Percentiles rank a stretch among this genome's conserved stretches.
These are phyloP conservation scores for Peromyscus eremicus DNA, from an alignment of 2,797 vertebrate species.

Conservation along the genomic window DNA sequence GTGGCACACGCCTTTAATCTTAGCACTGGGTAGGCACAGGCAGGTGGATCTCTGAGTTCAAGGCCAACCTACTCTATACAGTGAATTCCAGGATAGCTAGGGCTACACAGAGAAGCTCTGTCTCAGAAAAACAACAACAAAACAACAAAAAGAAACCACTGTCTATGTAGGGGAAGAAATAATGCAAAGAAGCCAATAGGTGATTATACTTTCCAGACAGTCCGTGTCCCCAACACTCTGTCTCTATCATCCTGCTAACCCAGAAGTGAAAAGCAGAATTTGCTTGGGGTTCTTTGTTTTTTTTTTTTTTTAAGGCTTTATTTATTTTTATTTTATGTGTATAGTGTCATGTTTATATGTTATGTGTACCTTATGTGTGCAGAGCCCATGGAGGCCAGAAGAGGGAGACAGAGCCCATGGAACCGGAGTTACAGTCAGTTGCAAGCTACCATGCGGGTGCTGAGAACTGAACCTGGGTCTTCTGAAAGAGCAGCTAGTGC, in stretches of 20 bases:
- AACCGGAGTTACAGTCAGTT: neutral
- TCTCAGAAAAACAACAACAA: neutral
- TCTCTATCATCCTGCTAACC: slow-evolving; percentile 9
- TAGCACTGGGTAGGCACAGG: neutral
- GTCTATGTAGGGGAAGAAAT: neutral
- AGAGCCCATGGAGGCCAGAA: neutral
- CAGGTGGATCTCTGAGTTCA: neutral
- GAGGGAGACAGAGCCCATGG: neutral
- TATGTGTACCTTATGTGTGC: neutral
- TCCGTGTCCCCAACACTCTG: neutral
- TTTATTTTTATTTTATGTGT: neutral
- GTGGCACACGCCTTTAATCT: neutral
- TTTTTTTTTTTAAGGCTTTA: neutral
- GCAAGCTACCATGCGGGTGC: neutral
- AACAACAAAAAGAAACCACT: neutral
- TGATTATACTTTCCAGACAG: neutral
- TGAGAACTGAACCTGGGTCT: neutral
- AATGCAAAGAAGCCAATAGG: neutral
- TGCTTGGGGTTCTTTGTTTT: neutral
- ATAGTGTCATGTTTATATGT: neutral
- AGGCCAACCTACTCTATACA: neutral
- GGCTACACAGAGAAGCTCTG: neutral
- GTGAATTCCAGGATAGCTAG: neutral
- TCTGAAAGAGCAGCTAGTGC: neutral
- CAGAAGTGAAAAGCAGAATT: slow-evolving; percentile 28